Base-by-base conservation (phyloP, 2,888 invertebrate species). In the Lepidocyrtinus sp. region DNA sequence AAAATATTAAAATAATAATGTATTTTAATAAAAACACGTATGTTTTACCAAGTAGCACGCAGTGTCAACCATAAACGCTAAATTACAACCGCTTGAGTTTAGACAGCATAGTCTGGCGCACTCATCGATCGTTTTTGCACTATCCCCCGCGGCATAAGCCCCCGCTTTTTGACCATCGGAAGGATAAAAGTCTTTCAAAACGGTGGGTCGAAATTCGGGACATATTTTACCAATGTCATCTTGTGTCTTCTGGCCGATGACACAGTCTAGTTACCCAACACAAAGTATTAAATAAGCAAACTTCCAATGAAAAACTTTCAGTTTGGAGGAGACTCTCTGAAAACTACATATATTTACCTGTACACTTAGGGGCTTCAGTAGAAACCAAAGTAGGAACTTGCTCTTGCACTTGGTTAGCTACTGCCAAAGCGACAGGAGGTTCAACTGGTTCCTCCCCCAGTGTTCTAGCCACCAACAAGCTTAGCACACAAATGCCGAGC, bases 11-110 rank as follows among this genome's bases (percentile, higher is more conserved):
- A n/a, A n/a, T n/a, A n/a, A n/a, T n/a, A n/a, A n/a, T n/a, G n/a
- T n/a, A n/a, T n/a, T n/a, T n/a, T n/a, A n/a, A n/a, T n/a, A n/a
- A n/a, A n/a, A n/a, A n/a, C n/a, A n/a, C n/a, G n/a, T n/a, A n/a
- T n/a, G n/a, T n/a, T 12, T 86, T 85, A 95, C 92, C 88, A 94
- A 94, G 88, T 92, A 96, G 88, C 96, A 96, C 82, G 92, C 92
- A 21, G 90, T 89, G 87, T 94, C 93, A 85, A 92, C 92, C 88
- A 94, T 93, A 87, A 96, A 92, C 1, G 93, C 95, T 82, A 95
- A 93, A 88, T 96, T 94, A 88, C 96, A 96, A 1, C 69, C 69
- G 68, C 90, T 89, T 69, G 91, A 89, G 84, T 92, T 89, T 67
- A 90, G 87, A 88, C 95, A 93, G 89, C 94, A 93, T 87, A 92